Evolutionary conservation across 1,140 invertebrate genomes (phyloP).

Genomic region (Trichoplusia ni): DNA sequence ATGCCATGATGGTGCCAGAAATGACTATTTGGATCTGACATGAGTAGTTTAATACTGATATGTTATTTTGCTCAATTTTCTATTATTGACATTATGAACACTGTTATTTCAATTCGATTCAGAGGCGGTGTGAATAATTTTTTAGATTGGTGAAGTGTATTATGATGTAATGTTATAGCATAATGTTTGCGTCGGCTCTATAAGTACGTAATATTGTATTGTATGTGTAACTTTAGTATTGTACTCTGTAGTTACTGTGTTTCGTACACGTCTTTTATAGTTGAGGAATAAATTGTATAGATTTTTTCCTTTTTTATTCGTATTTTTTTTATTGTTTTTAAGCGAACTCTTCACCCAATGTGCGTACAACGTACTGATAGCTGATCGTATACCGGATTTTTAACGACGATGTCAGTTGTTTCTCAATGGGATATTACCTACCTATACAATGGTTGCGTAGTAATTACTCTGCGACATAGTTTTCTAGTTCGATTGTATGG

Average conservation of each 20-base stretch:
- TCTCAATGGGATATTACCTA: no score
- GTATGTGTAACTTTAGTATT: neutral
- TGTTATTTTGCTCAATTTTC: conserved; percentile 25
- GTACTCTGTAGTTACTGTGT: neutral
- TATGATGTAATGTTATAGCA: neutral
- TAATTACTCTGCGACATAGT: no score
- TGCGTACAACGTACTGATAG: no score
- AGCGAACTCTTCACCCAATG: no score
- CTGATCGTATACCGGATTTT: no score
- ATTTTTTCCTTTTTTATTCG: conserved; percentile 26
- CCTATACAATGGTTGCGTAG: no score
- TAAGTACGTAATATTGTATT: neutral
- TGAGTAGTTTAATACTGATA: neutral
- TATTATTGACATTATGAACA: neutral
- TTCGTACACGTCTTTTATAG: conserved; percentile 8
- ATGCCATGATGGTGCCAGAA: conserved; percentile 23
- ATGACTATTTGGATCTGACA: conserved; percentile 20
- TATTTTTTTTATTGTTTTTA: conserved; percentile 18
- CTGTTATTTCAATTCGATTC: neutral
- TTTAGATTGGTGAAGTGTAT: no score
- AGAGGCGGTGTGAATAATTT: no score
- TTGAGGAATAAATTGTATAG: conserved; percentile 30
- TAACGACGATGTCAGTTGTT: no score
- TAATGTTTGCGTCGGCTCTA: neutral
- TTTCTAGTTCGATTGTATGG: no score